phyloP scores from a whole-genome alignment of 2,888 invertebrate genomes.

The Chamaedrilus cognettii region DNA sequence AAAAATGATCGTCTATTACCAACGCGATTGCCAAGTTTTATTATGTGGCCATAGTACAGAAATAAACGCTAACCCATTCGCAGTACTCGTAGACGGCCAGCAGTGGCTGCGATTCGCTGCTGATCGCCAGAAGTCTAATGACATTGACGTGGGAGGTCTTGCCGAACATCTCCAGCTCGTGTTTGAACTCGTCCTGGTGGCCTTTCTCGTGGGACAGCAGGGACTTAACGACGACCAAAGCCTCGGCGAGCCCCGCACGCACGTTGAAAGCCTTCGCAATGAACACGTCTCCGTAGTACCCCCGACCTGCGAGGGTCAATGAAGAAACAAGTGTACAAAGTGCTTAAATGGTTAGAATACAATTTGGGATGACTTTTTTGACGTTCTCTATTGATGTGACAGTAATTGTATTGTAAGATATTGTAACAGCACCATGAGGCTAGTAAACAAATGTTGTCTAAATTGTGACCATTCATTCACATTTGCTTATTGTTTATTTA shows the following conservation, averaged over 20 bases:
- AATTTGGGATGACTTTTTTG: no score
- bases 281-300: conserved; percentile 90
- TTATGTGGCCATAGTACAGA: no score
- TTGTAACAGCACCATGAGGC: no score
- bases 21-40: no score
- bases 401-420: no score
- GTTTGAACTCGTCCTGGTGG: conserved; percentile 72
- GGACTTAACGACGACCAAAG: conserved; percentile 57
- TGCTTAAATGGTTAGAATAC: background rate
- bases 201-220: conserved; percentile 51
- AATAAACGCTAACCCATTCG: conserved; percentile 22
- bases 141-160: conserved; percentile 78
- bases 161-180: conserved; percentile 84
- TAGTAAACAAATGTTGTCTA: no score
- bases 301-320: no score
- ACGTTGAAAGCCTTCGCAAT: conserved; percentile 69
- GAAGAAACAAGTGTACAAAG: no score
- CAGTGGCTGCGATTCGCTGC: conserved; percentile 16
- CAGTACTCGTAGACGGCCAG: conserved; percentile 21
- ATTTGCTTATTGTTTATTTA: no score
- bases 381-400: no score
- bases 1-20: background rate
- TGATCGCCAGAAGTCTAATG: conserved; percentile 59
- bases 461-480: no score
- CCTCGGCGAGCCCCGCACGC: conserved; percentile 56